Evolutionary conservation across 2,888 invertebrate genomes (phyloP), one percentile per base, ranked within the genome.

Genomic region (Byasa hedistus): DNA sequence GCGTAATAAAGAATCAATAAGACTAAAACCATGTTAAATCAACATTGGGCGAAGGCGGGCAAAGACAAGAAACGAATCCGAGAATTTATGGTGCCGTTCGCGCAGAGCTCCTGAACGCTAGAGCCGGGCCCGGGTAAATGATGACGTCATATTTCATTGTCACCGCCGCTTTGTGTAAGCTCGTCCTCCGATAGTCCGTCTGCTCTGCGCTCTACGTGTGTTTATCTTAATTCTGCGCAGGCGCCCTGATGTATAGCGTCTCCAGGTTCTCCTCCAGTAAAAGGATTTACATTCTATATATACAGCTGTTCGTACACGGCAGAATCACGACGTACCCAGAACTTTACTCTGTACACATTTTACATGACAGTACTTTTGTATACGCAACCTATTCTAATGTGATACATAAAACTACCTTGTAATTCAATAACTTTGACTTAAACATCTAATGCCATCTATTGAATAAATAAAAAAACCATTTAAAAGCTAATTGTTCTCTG

Each of bases 21-120:
- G 83, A 87, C 89, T 91, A 90, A 91, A 91, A 90, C 90, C 88
- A 84, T 87, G 91, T 89, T 91, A 91, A 91, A 91, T 91, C 91
- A 91, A 91, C 91, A 91, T 90, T 87, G 90, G 89, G 86, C 84
- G 85, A 85, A 84, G 75, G 82, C 81, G 75, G 76, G 82, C 88
- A 90, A 83, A 89, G 90, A 91, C 89, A 90, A 90, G 90, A 87
- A 88, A 86, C 84, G 88, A 87, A 90, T 90, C 89, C 89, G 80
- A 77, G 82, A 85, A 91, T 91, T 91, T 91, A 91, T 91, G 84
- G 85, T 82, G 77, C 79, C 78, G 79, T 76, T 76, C 69, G 68
- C 72, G 76, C 76, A 87, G 90, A 88, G 77, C 77, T 79, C 73
- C 68, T 74, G 69, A 75, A 66, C 70, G 72, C 66, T 83, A 89